Percentiles rank a stretch among this genome's conserved stretches.
These are phyloP conservation scores for Timema cristinae DNA, from an alignment of 2,888 invertebrate species.

Conservation along the genomic window DNA sequence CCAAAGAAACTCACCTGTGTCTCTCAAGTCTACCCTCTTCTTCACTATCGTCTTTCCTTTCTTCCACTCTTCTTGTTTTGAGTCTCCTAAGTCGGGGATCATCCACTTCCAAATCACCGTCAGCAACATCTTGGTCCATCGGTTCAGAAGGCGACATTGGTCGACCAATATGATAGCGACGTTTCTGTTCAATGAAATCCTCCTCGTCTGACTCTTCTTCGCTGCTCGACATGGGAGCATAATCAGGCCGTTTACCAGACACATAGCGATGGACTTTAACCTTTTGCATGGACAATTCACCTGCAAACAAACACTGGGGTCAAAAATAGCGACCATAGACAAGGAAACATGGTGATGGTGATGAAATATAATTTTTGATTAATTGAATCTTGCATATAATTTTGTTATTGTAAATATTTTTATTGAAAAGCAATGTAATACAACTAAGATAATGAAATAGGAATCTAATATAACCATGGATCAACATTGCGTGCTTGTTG, in stretches of 20 bases:
- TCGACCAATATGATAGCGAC: constrained; percentile 27
- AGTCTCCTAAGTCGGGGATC: constrained; percentile 79
- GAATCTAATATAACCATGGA: too few relatives aligned
- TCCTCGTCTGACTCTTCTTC: constrained; percentile 87
- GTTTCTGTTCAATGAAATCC: constrained; percentile 65
- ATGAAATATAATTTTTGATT: too few relatives aligned
- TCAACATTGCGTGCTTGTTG: too few relatives aligned
- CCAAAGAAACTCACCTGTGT: constrained; percentile 40
- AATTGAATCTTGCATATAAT: not conserved
- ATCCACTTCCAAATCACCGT: constrained; percentile 55
- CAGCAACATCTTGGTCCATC: constrained; percentile 44
- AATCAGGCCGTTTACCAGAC: constrained; percentile 95
- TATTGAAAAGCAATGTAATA: too few relatives aligned
- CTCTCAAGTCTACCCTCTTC: constrained; percentile 53
- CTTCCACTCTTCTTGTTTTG: constrained; percentile 45
- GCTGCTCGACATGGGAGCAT: constrained; percentile 81
- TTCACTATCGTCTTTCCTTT: constrained; percentile 44
- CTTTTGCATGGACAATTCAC: constrained; percentile 97
- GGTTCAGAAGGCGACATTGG: constrained; percentile 40
- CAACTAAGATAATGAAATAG: too few relatives aligned
- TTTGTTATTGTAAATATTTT: constrained; percentile 2
- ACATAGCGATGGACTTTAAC: constrained; percentile 98
- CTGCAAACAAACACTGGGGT: constrained; percentile 49
- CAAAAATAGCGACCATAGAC: not conserved
- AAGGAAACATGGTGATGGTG: too few relatives aligned